These are phyloP conservation scores for Trisateles emortualis DNA, from an alignment of 2,888 invertebrate genomes.

Conservation along the genomic window DNA sequence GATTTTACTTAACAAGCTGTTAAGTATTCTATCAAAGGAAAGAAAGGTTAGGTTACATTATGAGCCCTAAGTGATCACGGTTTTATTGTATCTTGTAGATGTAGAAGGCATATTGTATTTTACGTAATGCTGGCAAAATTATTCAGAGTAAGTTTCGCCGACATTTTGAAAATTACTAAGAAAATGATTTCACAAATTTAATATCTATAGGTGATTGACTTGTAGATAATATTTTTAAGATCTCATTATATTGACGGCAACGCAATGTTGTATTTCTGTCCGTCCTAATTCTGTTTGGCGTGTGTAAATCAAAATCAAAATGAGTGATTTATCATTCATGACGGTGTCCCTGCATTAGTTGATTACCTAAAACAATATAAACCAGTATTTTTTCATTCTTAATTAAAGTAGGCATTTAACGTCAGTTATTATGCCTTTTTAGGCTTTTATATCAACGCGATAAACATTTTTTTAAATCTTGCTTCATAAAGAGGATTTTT, in stretches of 20 bases:
- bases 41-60: constrained; percentile 37
- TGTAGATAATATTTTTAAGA: neutral
- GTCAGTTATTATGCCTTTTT: too few relatives aligned
- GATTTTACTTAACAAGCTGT: constrained; percentile 61
- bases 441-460: too few relatives aligned
- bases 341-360: too few relatives aligned
- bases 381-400: too few relatives aligned
- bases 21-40: constrained; percentile 56
- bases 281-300: too few relatives aligned
- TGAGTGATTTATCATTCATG: too few relatives aligned
- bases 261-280: too few relatives aligned
- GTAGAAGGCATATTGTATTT: constrained; percentile 16
- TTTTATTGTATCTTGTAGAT: constrained; percentile 39
- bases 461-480: too few relatives aligned
- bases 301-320: too few relatives aligned
- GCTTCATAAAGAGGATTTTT: too few relatives aligned
- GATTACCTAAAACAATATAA: too few relatives aligned
- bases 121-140: constrained; percentile 3
- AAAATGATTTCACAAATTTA: neutral
- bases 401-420: too few relatives aligned
- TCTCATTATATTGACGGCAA: neutral
- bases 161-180: neutral
- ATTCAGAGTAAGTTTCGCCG: neutral
- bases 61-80: constrained; percentile 41
- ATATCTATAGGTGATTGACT: neutral